These are phyloP conservation scores for Salarias fasciatus DNA, from an alignment of 2,797 vertebrate genomes.

Conservation along the genomic window DNA sequence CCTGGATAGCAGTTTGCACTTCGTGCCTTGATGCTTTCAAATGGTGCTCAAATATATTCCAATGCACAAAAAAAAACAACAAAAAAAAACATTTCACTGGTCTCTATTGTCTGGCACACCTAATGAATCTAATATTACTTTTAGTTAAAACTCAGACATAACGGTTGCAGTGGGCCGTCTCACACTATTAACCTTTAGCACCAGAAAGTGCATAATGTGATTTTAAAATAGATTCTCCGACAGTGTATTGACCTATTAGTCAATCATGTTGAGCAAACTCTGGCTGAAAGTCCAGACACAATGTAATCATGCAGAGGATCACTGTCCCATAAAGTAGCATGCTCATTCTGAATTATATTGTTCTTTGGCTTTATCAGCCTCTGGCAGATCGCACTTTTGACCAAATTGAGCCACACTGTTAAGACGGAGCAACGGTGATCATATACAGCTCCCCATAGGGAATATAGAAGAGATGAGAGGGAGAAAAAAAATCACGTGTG, in stretches of 20 bases:
- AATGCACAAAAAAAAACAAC: not conserved
- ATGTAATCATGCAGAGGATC: conserved; percentile 61
- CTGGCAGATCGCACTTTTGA: conserved; percentile 39
- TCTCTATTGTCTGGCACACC: too few species aligned
- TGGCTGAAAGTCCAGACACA: conserved; percentile 73
- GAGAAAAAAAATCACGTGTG: not conserved
- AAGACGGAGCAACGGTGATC: conserved; percentile 28
- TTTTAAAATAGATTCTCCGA: conserved; percentile 4
- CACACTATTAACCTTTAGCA: not conserved
- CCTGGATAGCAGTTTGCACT: not conserved
- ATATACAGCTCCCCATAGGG: not conserved
- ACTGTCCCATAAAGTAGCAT: conserved; percentile 44
- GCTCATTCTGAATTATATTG: conserved; percentile 33
- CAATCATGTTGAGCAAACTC: conserved; percentile 52
- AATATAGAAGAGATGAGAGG: conserved; percentile 1
- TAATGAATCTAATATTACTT: too few species aligned
- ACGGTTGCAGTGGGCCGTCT: too few species aligned
- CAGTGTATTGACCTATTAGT: conserved; percentile 52
- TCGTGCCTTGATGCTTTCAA: conserved; percentile 6
- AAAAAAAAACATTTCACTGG: not conserved
- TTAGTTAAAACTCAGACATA: too few species aligned
- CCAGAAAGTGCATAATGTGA: conserved; percentile 3
- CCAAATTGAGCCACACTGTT: conserved; percentile 13
- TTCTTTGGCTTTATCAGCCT: conserved; percentile 50
- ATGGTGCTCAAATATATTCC: not conserved